Evolutionary conservation across 2,113 vertebrate species (phyloP).

Genomic region (Cynopterus brachyotis): DNA sequence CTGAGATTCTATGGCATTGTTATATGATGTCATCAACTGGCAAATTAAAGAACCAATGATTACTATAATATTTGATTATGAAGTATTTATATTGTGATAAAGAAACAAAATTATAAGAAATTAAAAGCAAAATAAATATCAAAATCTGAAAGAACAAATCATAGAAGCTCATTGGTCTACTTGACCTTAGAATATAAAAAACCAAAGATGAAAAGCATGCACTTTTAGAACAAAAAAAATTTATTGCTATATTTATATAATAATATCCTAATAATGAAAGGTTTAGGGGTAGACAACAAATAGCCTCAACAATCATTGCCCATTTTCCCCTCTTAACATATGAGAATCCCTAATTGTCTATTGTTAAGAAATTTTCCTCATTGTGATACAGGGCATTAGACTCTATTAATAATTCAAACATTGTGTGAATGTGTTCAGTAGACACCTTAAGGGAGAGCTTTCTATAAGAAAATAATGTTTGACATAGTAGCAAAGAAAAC

Average conservation of each 20-base stretch:
- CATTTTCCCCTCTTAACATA: not conserved
- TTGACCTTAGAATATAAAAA: not conserved
- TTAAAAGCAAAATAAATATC: not conserved
- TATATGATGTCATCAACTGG: not conserved
- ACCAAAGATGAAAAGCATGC: not conserved
- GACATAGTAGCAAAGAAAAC: not conserved
- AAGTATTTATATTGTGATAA: not conserved
- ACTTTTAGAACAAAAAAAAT: not conserved
- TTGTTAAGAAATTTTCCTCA: not conserved
- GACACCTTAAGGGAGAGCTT: not conserved
- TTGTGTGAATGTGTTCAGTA: not conserved
- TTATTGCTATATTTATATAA: not conserved
- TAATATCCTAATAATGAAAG: not conserved
- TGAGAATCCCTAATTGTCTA: not conserved
- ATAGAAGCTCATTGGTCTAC: not conserved
- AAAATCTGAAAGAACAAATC: not conserved
- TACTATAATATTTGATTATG: not conserved
- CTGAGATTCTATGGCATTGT: not conserved
- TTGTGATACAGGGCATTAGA: not conserved
- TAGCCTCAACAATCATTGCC: not conserved
- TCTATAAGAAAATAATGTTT: not conserved
- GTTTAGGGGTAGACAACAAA: not conserved
- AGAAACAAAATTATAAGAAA: not conserved
- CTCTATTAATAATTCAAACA: not conserved
- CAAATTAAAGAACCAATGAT: not conserved